These are phyloP conservation scores for Bombus sylvicola DNA, from an alignment of 1,140 invertebrate genomes.

Conservation along the genomic window DNA sequence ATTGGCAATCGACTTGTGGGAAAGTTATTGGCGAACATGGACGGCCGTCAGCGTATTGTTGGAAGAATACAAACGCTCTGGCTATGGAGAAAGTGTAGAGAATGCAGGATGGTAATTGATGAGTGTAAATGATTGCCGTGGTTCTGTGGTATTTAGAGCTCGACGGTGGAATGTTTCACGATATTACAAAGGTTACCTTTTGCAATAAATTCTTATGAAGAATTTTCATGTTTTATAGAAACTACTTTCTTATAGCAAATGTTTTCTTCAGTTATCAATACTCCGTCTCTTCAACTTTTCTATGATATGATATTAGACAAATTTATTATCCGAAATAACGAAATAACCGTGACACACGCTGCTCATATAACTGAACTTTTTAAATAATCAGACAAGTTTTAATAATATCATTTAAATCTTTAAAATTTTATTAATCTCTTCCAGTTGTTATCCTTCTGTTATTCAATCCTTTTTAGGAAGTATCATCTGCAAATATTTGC, in stretches of 20 bases:
- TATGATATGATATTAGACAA: no score
- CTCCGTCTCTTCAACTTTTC: no score
- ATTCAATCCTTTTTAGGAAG: no score
- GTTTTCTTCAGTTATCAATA: not conserved
- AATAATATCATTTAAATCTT: no score
- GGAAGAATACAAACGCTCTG: not conserved
- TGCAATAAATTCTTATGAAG: no score
- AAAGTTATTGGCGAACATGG: conserved; percentile 21
- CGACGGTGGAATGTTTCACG: not conserved
- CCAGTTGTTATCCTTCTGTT: no score
- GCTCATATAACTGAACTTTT: no score
- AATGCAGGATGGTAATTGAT: conserved; percentile 15
- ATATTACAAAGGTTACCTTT: not conserved
- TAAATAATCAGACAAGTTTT: no score
- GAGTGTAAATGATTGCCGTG: conserved; percentile 4
- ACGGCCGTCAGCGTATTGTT: conserved; percentile 13
- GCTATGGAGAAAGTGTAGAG: conserved; percentile 2
- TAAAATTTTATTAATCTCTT: no score
- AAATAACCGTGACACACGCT: no score
- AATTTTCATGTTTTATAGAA: not conserved
- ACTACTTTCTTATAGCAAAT: not conserved
- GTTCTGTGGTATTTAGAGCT: not conserved
- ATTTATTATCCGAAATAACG: no score
- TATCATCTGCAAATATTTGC: no score
- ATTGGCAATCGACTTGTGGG: conserved; percentile 36